phyloP scores from a whole-genome alignment of 1,140 invertebrate species.

The Lysiphlebus fabarum region DNA sequence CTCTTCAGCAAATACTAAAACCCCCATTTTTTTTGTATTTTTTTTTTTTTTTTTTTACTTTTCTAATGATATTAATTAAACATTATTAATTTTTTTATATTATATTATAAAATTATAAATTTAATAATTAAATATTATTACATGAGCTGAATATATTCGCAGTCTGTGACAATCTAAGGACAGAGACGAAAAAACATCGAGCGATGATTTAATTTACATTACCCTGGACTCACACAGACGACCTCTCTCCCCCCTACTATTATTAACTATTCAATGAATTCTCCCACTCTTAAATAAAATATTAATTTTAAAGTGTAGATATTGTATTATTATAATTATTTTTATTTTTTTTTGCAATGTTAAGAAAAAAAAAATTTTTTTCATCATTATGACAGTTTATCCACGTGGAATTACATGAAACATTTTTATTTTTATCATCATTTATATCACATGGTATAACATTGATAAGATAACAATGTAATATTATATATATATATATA shows the following conservation, averaged over 20 bases:
- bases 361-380: too few species aligned
- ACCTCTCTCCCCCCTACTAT: slow-evolving; percentile 1
- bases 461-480: too few species aligned
- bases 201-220: slow-evolving; percentile 24
- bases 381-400: slow-evolving; percentile 13
- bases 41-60: too few species aligned
- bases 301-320: neutral
- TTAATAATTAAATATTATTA: too few species aligned
- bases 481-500: too few species aligned
- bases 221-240: slow-evolving; percentile 17
- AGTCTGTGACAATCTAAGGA: slow-evolving; percentile 47
- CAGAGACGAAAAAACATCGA: slow-evolving; percentile 31
- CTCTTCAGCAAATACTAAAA: slow-evolving; percentile 18
- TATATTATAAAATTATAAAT: too few species aligned
- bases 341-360: too few species aligned
- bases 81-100: too few species aligned
- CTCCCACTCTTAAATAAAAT: neutral
- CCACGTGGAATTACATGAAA: slow-evolving; percentile 1
- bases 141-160: neutral
- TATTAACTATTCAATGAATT: neutral
- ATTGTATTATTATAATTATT: neutral
- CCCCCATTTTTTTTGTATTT: slow-evolving; percentile 17
- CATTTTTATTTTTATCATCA: too few species aligned
- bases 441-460: too few species aligned
- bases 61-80: too few species aligned